Conservation (phyloP, 2,797 vertebrate genomes). For the Hydrophis major region DNA sequence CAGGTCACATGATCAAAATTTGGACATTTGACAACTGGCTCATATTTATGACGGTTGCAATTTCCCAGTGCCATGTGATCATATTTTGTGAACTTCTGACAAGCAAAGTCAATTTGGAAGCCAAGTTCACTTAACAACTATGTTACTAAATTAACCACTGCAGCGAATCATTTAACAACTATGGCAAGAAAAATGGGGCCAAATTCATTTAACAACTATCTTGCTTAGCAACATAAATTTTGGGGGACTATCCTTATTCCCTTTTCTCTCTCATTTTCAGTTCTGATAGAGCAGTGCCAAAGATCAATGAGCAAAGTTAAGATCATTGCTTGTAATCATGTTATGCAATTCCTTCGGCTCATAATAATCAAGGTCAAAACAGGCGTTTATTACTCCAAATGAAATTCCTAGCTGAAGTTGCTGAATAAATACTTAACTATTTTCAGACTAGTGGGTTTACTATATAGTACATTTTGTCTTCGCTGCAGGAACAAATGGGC, state of each 20-base stretch:
- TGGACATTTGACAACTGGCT: neutral
- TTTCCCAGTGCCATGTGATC: neutral
- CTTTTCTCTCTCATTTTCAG: neutral
- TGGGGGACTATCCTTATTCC: neutral
- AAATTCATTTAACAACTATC: neutral
- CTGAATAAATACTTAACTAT: conserved; percentile 31
- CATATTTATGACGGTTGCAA: neutral
- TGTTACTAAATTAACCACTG: neutral
- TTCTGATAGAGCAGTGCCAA: conserved; percentile 11
- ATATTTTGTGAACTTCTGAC: neutral
- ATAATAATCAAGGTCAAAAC: conserved; percentile 66
- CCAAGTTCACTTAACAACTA: neutral
- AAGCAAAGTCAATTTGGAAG: neutral
- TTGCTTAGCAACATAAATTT: neutral
- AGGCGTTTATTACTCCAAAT: conserved; percentile 74
- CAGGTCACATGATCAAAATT: neutral
- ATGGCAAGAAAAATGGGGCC: neutral
- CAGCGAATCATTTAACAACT: neutral
- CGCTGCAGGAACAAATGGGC: conserved; percentile 7
- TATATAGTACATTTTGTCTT: conserved; percentile 4
- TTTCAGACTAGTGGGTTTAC: neutral
- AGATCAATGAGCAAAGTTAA: conserved; percentile 49
- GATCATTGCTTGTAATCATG: conserved; percentile 55
- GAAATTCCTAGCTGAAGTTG: conserved; percentile 67
- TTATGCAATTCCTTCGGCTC: conserved; percentile 64